A percentile compares a stretch with the other conserved stretches of the same genome.
Evolutionary conservation across 2,113 vertebrate species (phyloP).

Genomic region (Bostrychus sinensis): DNA sequence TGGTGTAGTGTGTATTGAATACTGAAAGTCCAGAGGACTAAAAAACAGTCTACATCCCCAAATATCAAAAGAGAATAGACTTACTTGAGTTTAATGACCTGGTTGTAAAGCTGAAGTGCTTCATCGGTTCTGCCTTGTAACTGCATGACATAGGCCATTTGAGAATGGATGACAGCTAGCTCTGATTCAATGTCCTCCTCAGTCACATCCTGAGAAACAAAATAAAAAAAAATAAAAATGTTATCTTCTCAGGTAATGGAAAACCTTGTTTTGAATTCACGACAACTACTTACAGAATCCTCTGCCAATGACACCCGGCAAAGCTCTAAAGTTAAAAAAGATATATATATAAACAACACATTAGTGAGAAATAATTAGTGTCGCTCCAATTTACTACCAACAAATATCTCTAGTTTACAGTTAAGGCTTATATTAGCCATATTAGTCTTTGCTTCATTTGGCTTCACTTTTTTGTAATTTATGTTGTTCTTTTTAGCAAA

Average conservation of each 20-base stretch:
- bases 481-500: no score
- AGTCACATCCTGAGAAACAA: conserved; percentile 86
- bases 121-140: conserved; percentile 91
- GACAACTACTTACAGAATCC: conserved; percentile 89
- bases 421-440: no score
- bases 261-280: neutral
- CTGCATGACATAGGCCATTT: conserved; percentile 97
- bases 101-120: conserved; percentile 97
- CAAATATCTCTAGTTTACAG: no score
- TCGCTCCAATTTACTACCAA: no score
- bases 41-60: neutral
- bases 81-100: conserved; percentile 98
- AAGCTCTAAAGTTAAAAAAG: conserved; percentile 80
- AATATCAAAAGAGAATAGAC: conserved; percentile 30
- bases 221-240: conserved; percentile 1
- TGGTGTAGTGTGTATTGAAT: neutral
- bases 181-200: conserved; percentile 95
- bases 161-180: conserved; percentile 95
- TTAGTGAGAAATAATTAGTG: no score
- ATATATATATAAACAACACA: conserved; percentile 2
- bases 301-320: conserved; percentile 90
- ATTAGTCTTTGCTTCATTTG: no score
- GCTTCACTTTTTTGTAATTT: no score
- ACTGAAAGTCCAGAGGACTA: neutral
- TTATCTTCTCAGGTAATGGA: neutral